Percentiles rank a stretch among this genome's conserved stretches.
These are phyloP conservation scores for Dynastes tityus DNA, from an alignment of 2,888 invertebrate species.

Conservation along the genomic window DNA sequence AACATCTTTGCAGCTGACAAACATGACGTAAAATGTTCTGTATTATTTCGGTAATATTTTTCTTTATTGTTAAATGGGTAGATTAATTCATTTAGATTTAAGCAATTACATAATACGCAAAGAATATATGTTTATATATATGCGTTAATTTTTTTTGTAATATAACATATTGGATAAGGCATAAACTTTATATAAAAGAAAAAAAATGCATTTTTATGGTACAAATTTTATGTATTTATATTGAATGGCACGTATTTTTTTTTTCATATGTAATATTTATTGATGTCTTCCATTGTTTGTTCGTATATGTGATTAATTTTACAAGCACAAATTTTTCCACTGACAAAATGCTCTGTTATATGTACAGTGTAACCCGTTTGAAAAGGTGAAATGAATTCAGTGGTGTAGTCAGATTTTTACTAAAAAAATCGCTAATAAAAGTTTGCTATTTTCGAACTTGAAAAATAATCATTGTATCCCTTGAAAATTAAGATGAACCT, in stretches of 20 bases:
- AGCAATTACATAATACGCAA: background rate
- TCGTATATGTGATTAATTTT: slow-evolving; percentile 20
- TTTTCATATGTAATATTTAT: slow-evolving; percentile 29
- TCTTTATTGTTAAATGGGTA: background rate
- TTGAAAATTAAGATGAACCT: too few relatives aligned
- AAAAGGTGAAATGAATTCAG: too few relatives aligned
- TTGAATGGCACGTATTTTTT: slow-evolving; percentile 26
- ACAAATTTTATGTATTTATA: slow-evolving; percentile 37
- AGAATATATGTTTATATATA: slow-evolving; percentile 1
- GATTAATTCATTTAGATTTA: slow-evolving; percentile 2
- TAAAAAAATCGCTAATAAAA: too few relatives aligned
- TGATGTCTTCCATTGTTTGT: slow-evolving; percentile 40
- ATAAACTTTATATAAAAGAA: background rate
- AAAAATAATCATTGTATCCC: too few relatives aligned
- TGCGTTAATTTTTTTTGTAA: slow-evolving; percentile 12
- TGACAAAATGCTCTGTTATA: background rate
- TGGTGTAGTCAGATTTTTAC: too few relatives aligned
- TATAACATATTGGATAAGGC: slow-evolving; percentile 5
- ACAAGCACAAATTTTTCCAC: slow-evolving; percentile 5
- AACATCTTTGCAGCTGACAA: too few relatives aligned
- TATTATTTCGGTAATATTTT: background rate
- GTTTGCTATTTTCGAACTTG: too few relatives aligned
- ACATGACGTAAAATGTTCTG: too few relatives aligned
- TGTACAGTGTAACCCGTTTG: background rate
- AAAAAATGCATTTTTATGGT: slow-evolving; percentile 28